Conservation (phyloP, 2,113 vertebrate genomes). For the Axis porcinus region DNA sequence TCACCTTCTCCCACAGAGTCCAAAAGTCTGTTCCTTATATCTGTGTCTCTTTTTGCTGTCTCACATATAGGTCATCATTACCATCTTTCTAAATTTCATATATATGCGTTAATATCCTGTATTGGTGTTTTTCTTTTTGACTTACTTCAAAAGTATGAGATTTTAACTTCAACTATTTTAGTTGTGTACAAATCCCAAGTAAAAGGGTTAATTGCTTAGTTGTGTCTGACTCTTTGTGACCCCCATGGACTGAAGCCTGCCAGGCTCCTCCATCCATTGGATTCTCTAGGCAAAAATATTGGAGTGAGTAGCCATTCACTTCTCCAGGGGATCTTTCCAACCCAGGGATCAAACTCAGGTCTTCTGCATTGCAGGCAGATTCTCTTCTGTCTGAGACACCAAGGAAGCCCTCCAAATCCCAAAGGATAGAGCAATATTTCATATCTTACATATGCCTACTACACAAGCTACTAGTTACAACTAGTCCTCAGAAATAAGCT, state of each 20-base stretch:
- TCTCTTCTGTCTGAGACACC: background rate
- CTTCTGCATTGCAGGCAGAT: background rate
- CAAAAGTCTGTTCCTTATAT: background rate
- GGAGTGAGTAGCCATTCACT: background rate
- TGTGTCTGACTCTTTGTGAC: background rate
- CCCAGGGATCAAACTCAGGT: background rate
- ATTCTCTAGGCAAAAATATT: background rate
- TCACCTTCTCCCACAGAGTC: background rate
- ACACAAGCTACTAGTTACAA: background rate
- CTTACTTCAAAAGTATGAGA: background rate
- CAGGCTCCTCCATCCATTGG: background rate
- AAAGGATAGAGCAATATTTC: background rate
- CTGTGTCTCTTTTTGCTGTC: background rate
- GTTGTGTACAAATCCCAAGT: slow-evolving; percentile 8
- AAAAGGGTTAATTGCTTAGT: background rate
- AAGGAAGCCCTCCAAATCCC: background rate
- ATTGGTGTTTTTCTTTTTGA: background rate
- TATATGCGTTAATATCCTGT: background rate
- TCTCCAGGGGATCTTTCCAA: background rate
- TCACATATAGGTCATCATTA: background rate
- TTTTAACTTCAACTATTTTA: background rate
- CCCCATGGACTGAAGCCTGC: background rate
- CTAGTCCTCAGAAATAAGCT: background rate
- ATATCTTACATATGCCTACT: background rate
- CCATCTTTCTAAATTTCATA: background rate